Conservation (phyloP, 2,113 vertebrate species). For the Ammodramus savannarum region DNA sequence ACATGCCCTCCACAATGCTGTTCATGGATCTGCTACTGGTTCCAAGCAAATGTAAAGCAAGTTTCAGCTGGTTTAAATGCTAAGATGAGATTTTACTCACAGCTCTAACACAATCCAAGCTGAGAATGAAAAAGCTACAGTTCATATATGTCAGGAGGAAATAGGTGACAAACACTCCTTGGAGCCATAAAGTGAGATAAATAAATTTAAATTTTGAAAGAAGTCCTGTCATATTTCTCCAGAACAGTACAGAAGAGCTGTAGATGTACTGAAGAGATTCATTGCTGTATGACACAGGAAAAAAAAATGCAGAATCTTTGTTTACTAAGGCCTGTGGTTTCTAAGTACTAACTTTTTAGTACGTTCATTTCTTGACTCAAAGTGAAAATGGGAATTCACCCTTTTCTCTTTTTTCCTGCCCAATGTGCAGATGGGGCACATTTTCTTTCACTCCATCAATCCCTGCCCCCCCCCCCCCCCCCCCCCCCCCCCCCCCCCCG, state of each 20-base stretch:
- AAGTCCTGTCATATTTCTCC: neutral
- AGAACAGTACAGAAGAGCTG: slow-evolving; percentile 56
- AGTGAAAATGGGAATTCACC: slow-evolving; percentile 92
- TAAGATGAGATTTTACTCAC: neutral
- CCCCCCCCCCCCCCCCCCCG: slow-evolving; percentile 82
- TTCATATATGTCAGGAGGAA: neutral
- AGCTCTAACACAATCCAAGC: neutral
- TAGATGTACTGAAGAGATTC: slow-evolving; percentile 66
- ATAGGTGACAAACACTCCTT: neutral
- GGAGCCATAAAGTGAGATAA: neutral
- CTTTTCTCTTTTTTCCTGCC: slow-evolving; percentile 86
- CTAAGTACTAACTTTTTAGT: slow-evolving; percentile 39
- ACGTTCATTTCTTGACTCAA: slow-evolving; percentile 76
- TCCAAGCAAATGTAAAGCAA: neutral
- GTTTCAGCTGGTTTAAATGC: neutral
- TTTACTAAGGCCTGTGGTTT: slow-evolving; percentile 69
- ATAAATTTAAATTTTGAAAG: neutral
- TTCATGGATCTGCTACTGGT: neutral
- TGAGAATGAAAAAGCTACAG: neutral
- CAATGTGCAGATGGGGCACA: slow-evolving; percentile 79
- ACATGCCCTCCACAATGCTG: neutral
- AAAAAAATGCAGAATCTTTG: slow-evolving; percentile 64
- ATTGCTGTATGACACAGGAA: slow-evolving; percentile 54
- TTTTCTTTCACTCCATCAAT: slow-evolving; percentile 78
- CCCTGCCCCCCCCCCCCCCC: slow-evolving; percentile 85